Conservation (phyloP, 2,113 vertebrate species). For the Megaceryle torquata region DNA sequence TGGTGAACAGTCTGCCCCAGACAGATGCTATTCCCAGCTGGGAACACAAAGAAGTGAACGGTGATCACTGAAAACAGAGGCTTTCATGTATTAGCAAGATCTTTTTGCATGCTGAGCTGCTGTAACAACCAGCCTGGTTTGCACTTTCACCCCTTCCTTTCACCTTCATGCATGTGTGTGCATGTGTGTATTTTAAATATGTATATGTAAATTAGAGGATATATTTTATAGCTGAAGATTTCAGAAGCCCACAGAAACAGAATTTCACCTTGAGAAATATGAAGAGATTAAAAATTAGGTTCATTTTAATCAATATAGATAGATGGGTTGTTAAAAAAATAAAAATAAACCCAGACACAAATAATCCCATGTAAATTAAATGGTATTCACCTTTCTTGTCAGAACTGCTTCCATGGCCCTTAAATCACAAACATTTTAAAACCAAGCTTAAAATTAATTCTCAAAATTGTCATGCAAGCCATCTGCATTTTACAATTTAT, state of each 20-base stretch:
- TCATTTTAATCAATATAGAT: constrained; percentile 35
- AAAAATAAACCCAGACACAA: not conserved
- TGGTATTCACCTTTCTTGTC: constrained; percentile 51
- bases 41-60: not conserved
- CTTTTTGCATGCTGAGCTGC: not conserved
- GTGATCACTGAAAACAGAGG: not conserved
- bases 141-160: not conserved
- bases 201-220: not conserved
- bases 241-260: not conserved
- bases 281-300: constrained; percentile 19
- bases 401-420: not conserved
- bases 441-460: constrained; percentile 11
- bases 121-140: not conserved
- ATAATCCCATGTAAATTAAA: constrained; percentile 54
- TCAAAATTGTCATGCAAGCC: not conserved
- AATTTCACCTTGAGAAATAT: constrained; percentile 50
- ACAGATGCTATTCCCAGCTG: not conserved
- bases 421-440: constrained; percentile 50
- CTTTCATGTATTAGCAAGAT: not conserved
- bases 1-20: not conserved
- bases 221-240: not conserved
- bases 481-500: constrained; percentile 16
- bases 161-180: not conserved
- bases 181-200: not conserved
- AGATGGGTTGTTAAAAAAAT: not conserved